Evolutionary conservation across 2,797 vertebrate species (phyloP).

Genomic region (Perdix hodgsoniae): DNA sequence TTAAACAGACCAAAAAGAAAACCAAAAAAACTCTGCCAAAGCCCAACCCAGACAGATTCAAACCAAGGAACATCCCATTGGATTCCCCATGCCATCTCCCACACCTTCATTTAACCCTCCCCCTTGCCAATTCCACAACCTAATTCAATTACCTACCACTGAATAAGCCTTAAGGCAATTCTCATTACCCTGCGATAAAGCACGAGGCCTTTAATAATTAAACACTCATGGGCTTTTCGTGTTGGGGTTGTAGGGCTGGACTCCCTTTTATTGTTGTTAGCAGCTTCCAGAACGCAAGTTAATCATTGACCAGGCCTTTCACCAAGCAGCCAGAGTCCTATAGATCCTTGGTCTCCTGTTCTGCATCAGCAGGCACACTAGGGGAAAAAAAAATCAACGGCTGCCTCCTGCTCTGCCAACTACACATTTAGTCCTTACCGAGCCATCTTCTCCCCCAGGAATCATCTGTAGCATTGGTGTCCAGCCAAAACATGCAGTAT

Average conservation of each 20-base stretch:
- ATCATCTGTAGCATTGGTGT: background rate
- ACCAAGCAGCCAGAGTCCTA: slow-evolving; percentile 33
- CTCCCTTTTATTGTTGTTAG: slow-evolving; percentile 51
- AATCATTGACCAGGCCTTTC: slow-evolving; percentile 72
- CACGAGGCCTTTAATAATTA: slow-evolving; percentile 74
- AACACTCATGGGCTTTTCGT: slow-evolving; percentile 38
- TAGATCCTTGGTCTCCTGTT: background rate
- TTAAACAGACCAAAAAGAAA: background rate
- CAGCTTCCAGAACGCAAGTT: slow-evolving; percentile 60
- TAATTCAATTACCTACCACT: slow-evolving; percentile 68
- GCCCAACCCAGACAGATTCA: background rate
- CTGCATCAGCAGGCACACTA: slow-evolving; percentile 32
- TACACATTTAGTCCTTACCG: background rate
- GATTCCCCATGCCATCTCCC: background rate
- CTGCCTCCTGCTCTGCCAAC: background rate
- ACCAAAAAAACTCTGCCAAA: background rate
- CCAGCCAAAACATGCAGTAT: fast-evolving
- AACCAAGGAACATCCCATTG: background rate
- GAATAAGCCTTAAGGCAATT: background rate
- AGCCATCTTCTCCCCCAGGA: background rate
- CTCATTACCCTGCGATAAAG: slow-evolving; percentile 62
- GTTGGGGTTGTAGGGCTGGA: slow-evolving; percentile 24
- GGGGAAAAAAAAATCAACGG: background rate
- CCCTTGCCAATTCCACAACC: background rate
- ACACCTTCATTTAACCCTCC: background rate